Evolutionary conservation across 1,140 invertebrate species (phyloP).

Genomic region (Cecropterus lyciades): DNA sequence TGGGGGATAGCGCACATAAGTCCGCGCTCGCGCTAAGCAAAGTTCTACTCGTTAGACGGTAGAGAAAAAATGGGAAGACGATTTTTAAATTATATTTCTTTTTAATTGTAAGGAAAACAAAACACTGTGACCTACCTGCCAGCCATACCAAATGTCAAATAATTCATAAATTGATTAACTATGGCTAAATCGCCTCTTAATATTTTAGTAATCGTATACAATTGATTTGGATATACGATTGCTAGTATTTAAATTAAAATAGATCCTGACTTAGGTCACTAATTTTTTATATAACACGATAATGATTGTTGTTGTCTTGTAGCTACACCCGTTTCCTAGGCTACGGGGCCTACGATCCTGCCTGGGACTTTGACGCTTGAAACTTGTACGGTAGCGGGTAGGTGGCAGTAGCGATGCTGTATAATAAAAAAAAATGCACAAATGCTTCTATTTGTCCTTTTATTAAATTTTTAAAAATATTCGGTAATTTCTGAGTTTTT

Average conservation of each 20-base stretch:
- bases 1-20: constrained; percentile 33
- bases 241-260: constrained; percentile 15
- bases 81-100: constrained; percentile 8
- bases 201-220: constrained; percentile 21
- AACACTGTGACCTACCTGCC: constrained; percentile 66
- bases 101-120: constrained; percentile 32
- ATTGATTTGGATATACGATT: constrained; percentile 16
- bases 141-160: constrained; percentile 77
- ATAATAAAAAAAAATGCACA: too few relatives aligned
- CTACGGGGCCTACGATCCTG: constrained; percentile 56
- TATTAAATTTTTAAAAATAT: too few relatives aligned
- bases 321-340: constrained; percentile 82
- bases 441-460: too few relatives aligned
- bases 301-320: constrained; percentile 77
- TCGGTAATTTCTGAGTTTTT: too few relatives aligned
- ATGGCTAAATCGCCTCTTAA: constrained; percentile 19
- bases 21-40: constrained; percentile 37
- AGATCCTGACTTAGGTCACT: constrained; percentile 29
- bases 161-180: constrained; percentile 47
- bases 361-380: constrained; percentile 30
- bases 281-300: constrained; percentile 70
- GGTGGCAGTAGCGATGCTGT: constrained; percentile 1
- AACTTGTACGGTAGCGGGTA: neutral
- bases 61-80: neutral
- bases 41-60: neutral